Base-by-base conservation (phyloP, 2,797 vertebrate genomes). In the Antennarius maculatus region DNA sequence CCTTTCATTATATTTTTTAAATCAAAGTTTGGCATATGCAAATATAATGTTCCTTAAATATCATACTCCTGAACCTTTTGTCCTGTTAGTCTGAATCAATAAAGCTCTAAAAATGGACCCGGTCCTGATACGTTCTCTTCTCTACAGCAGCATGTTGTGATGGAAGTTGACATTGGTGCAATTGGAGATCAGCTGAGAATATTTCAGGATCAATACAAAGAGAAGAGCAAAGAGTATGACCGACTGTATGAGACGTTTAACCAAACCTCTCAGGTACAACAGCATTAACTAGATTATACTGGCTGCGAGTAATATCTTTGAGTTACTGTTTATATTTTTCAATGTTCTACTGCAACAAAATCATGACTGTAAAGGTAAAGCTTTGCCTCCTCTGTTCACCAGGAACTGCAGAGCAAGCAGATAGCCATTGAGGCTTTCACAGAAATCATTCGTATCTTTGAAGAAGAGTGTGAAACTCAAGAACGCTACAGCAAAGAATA, bases 371-470 rank as follows among this genome's bases (percentile, higher is more conserved):
- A 7, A 46, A 31, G 29, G 5, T 42, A 27, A 49, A 16, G 0
- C 17, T 34, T n/a, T 73, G 17, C 28, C 63, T 54, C 2, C 6
- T 59, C 14, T 59, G 9, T 18, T 50, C 9, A 41, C 5, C 1
- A 98, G 96, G 96, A 97, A 77, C 88, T 97, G 57, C 96, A 97
- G 80, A 96, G 96, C 93, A 97, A 97, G 74, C 92, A 93, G 51
- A 98, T 96, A 0, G 96, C 96, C 0, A 96, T 97, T 0, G 96
- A 97, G 74, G 96, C 96, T 66, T 98, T 98, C 87, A 95, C 95
- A 0, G 96, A 97, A 83, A 97, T 96, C 1, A 97, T 98, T 86
- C 95, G 96, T 83, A 97, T 98, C 88, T 98, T 98, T 2, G 96
- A 96, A 37, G 96, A 98, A 74, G 96, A 98, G 81, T 96, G 96